A percentile compares a stretch with the other conserved stretches of the same genome.
Evolutionary conservation across 2,113 vertebrate species (phyloP).

Genomic region (Strix aluco): DNA sequence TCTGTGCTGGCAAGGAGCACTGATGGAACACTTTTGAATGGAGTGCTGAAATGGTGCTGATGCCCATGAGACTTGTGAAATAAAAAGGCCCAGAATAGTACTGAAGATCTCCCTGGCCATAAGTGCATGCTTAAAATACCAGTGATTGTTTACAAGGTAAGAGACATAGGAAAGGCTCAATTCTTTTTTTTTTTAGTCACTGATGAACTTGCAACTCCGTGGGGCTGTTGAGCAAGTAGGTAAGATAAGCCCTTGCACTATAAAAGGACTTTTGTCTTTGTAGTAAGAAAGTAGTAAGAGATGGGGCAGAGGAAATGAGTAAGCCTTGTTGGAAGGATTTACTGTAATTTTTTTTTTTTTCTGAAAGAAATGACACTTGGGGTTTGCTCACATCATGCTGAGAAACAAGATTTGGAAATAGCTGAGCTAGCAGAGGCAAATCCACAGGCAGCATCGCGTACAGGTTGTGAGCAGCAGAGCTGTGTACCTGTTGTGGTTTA

Average conservation of each 20-base stretch:
- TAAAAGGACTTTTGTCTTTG: background rate
- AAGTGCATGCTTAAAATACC: background rate
- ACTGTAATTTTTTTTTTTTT: background rate
- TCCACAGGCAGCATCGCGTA: accelerated
- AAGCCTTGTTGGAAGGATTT: background rate
- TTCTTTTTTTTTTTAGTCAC: background rate
- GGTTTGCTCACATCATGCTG: background rate
- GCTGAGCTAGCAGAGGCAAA: background rate
- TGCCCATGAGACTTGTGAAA: background rate
- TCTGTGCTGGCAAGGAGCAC: background rate
- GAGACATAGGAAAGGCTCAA: background rate
- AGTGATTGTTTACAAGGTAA: background rate
- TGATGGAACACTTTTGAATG: background rate
- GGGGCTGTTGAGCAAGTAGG: background rate
- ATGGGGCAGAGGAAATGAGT: background rate
- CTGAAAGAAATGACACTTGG: background rate
- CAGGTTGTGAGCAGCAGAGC: background rate
- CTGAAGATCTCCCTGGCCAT: background rate
- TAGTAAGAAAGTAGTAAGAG: background rate
- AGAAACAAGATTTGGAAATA: background rate
- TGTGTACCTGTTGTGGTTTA: no score
- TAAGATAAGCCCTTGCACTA: background rate
- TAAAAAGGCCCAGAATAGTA: background rate
- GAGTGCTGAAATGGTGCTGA: background rate
- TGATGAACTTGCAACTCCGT: background rate